Evolutionary conservation across 2,888 invertebrate species (phyloP).

Genomic region (Corythucha ciliata): DNA sequence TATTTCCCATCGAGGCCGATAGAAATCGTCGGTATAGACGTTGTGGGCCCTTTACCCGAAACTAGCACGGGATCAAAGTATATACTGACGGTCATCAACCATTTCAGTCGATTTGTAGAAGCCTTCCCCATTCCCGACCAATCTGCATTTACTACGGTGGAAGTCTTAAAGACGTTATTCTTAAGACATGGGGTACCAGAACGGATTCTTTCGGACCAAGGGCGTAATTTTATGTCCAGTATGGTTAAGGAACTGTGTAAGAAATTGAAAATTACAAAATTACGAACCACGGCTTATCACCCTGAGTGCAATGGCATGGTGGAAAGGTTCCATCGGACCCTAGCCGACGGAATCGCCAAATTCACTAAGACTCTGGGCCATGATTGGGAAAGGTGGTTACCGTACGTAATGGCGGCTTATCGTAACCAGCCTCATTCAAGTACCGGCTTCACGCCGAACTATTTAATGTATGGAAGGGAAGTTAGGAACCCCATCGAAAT

Average conservation of each 20-base stretch:
- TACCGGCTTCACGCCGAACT: constrained; percentile 28
- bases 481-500: too few species aligned
- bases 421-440: constrained; percentile 36
- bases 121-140: constrained; percentile 38
- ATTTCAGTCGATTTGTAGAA: constrained; percentile 36
- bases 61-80: constrained; percentile 38
- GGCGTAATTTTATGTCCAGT: constrained; percentile 37
- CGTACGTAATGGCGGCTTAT: constrained; percentile 37
- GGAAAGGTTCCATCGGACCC: constrained; percentile 38
- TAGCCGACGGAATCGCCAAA: constrained; percentile 38
- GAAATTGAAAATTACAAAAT: constrained; percentile 21
- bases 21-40: constrained; percentile 37
- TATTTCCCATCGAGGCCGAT: constrained; percentile 35
- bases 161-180: constrained; percentile 37
- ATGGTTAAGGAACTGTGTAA: not conserved
- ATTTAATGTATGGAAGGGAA: constrained; percentile 22
- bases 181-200: constrained; percentile 40
- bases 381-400: constrained; percentile 39
- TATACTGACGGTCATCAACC: constrained; percentile 37
- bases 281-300: constrained; percentile 37
- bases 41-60: constrained; percentile 39
- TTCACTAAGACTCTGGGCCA: constrained; percentile 35
- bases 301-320: constrained; percentile 34
- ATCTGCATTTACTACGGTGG: constrained; percentile 38
- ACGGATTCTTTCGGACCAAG: constrained; percentile 40